A percentile compares a stretch with the other conserved stretches of the same genome.
These are phyloP conservation scores for Lithodes maja DNA, from an alignment of 2,888 invertebrate species.

Conservation along the genomic window DNA sequence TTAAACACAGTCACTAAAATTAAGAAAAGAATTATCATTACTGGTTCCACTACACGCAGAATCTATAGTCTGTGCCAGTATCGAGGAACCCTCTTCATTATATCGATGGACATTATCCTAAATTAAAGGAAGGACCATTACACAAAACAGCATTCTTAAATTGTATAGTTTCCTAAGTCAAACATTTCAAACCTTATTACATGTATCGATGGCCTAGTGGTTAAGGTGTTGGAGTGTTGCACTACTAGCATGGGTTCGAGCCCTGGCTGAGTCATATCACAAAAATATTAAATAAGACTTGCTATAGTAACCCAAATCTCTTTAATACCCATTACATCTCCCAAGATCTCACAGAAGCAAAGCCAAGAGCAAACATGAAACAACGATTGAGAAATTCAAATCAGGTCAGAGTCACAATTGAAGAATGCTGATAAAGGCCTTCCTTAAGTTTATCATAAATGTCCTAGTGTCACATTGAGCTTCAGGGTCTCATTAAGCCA, in stretches of 20 bases:
- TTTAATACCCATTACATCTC: too few species aligned
- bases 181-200: background rate
- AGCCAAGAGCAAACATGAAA: background rate
- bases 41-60: background rate
- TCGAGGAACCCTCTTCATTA: background rate
- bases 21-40: constrained; percentile 12
- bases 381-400: background rate
- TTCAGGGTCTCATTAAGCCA: background rate
- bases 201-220: background rate
- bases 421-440: constrained; percentile 5
- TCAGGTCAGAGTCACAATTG: background rate
- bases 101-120: background rate
- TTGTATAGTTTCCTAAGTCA: background rate
- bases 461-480: background rate
- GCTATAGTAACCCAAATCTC: too few species aligned
- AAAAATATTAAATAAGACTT: too few species aligned
- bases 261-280: too few species aligned
- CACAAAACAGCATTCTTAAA: background rate
- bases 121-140: background rate
- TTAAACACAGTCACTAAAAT: constrained; percentile 47
- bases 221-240: too few species aligned
- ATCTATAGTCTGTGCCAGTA: background rate
- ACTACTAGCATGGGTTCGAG: too few species aligned
- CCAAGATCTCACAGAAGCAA: background rate
- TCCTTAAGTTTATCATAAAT: constrained; percentile 1